Percentiles rank a stretch among this genome's conserved stretches.
Conservation (phyloP, 35 echinoderm and acorn worm genomes). For the Apostichopus parvimensis region DNA sequence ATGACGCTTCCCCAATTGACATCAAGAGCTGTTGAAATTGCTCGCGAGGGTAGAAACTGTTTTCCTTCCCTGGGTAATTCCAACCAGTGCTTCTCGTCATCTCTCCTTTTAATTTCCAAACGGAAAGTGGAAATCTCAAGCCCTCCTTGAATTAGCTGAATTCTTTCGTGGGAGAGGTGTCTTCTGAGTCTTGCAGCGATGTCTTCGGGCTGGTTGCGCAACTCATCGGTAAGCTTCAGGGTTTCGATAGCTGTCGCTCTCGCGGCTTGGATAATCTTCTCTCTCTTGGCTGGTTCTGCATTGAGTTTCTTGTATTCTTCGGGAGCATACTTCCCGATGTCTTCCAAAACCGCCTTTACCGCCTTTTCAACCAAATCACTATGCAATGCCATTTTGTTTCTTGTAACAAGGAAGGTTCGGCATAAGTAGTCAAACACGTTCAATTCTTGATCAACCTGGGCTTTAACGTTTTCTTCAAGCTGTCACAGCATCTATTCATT, state of each 20-base stretch:
- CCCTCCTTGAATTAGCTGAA: no score
- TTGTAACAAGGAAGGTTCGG: no score
- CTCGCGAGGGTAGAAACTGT: not conserved
- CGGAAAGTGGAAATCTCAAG: no score
- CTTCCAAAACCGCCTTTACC: constrained; percentile 36
- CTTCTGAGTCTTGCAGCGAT: not conserved
- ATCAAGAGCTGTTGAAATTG: not conserved
- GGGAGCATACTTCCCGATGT: constrained; percentile 50
- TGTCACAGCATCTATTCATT: no score
- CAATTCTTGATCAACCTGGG: no score
- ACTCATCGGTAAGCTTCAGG: constrained; percentile 32
- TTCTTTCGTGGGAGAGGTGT: no score
- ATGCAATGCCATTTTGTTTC: constrained; percentile 49
- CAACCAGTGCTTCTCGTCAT: not conserved
- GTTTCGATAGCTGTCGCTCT: constrained; percentile 48
- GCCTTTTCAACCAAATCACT: constrained; percentile 53
- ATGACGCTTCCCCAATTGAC: constrained; percentile 25
- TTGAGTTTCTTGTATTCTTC: constrained; percentile 50
- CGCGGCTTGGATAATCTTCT: constrained; percentile 46
- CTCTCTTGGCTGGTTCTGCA: constrained; percentile 37
- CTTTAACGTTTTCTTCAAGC: no score
- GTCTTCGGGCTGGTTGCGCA: constrained; percentile 11
- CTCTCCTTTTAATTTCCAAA: constrained; percentile 3
- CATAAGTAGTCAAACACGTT: no score
- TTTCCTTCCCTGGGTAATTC: constrained; percentile 28